These are phyloP conservation scores for Frieseomelitta varia DNA, from an alignment of 1,140 invertebrate species.

Conservation along the genomic window DNA sequence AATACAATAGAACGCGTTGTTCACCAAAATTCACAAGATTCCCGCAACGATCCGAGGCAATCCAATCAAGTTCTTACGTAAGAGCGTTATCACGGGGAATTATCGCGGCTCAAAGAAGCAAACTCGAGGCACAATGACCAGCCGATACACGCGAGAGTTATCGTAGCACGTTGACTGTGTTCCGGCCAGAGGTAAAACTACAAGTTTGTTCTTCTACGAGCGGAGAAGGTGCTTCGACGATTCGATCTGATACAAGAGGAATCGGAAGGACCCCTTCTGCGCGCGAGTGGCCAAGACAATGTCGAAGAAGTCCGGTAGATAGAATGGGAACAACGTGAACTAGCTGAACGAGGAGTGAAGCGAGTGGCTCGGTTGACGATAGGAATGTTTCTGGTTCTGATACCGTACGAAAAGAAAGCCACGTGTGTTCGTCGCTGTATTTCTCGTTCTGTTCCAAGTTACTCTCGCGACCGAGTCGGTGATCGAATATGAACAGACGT, in stretches of 20 bases:
- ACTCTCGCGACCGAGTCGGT: constrained; percentile 12
- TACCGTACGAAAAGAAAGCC: constrained; percentile 32
- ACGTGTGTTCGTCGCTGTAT: constrained; percentile 50
- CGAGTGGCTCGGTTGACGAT: constrained; percentile 54
- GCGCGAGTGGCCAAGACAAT: constrained; percentile 54
- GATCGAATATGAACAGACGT: constrained; percentile 40
- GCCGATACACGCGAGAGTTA: constrained; percentile 40
- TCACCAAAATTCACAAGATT: background rate
- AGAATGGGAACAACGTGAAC: constrained; percentile 42
- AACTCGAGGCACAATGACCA: constrained; percentile 37
- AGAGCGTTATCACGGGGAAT: constrained; percentile 5
- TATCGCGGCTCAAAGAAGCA: constrained; percentile 2
- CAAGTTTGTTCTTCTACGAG: constrained; percentile 42
- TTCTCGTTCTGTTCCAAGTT: constrained; percentile 15
- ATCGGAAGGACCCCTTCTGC: constrained; percentile 62
- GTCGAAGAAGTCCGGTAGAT: constrained; percentile 40
- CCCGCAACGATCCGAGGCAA: background rate
- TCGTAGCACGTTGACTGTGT: constrained; percentile 48
- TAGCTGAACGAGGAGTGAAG: constrained; percentile 22
- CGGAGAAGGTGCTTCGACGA: constrained; percentile 53
- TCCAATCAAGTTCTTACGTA: constrained; percentile 6
- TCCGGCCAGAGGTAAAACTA: constrained; percentile 36
- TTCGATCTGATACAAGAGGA: constrained; percentile 67
- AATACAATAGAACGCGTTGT: background rate
- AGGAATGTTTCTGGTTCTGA: constrained; percentile 61